phyloP scores from a whole-genome alignment of 2,888 invertebrate species.

The Acanthosepion lycidas region DNA sequence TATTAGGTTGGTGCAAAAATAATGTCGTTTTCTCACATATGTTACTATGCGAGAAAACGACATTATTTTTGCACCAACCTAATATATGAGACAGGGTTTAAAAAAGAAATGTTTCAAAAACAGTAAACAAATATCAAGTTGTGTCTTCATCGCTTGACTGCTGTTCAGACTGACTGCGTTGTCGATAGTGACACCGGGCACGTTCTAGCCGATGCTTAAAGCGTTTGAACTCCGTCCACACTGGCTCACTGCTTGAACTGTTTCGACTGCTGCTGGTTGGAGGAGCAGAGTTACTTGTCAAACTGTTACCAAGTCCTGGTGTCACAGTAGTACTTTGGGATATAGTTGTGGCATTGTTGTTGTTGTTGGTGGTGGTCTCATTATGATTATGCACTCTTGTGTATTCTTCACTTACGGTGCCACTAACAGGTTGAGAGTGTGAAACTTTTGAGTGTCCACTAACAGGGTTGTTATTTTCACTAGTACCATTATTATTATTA shows the following conservation, averaged over 20 bases:
- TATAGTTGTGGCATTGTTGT: background rate
- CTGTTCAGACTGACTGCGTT: slow-evolving; percentile 52
- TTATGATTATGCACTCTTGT: background rate
- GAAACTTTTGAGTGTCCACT: background rate
- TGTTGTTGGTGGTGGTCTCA: background rate
- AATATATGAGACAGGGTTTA: background rate
- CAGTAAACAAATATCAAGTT: background rate
- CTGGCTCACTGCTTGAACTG: slow-evolving; percentile 52
- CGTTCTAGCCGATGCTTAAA: slow-evolving; percentile 61
- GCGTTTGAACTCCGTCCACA: slow-evolving; percentile 64
- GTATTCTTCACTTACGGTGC: background rate
- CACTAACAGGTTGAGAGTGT: background rate
- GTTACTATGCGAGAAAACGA: no score
- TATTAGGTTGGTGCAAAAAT: no score
- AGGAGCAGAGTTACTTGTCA: background rate
- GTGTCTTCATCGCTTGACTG: slow-evolving; percentile 57
- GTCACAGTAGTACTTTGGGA: background rate
- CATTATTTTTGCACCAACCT: no score
- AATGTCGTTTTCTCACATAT: no score
- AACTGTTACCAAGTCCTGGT: background rate
- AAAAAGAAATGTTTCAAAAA: background rate
- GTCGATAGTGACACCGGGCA: slow-evolving; percentile 59
- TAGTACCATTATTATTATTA: background rate
- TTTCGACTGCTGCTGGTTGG: slow-evolving; percentile 34
- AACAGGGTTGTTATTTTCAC: background rate